A percentile compares a stretch with the other conserved stretches of the same genome.
phyloP scores from a whole-genome alignment of 2,113 vertebrate species.

The Oreochromis spilurus region DNA sequence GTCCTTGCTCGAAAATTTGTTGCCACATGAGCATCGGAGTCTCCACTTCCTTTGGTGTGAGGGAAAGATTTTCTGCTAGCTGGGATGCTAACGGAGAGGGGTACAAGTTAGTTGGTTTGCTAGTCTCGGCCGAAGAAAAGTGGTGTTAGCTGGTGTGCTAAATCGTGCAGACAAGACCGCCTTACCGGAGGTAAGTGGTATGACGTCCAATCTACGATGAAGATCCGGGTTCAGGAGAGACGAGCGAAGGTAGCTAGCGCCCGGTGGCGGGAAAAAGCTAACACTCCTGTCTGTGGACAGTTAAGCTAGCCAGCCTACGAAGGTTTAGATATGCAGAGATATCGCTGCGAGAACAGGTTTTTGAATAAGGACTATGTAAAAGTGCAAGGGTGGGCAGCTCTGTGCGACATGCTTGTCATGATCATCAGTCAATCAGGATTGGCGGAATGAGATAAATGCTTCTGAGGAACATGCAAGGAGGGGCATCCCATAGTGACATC shows the following conservation, averaged over 20 bases:
- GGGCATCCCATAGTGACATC: background rate
- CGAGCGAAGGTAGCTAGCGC: background rate
- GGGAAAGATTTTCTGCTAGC: background rate
- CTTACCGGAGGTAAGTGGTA: background rate
- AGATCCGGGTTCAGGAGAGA: background rate
- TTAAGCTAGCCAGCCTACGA: background rate
- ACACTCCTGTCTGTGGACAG: background rate
- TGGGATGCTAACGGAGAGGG: background rate
- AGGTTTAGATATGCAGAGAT: background rate
- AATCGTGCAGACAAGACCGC: background rate
- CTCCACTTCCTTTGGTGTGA: too few relatives aligned
- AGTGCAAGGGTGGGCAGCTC: background rate
- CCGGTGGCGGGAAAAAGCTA: fast-evolving
- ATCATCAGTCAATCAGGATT: background rate
- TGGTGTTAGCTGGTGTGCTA: background rate
- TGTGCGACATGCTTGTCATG: background rate
- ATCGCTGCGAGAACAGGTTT: background rate
- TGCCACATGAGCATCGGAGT: too few relatives aligned
- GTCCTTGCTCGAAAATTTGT: too few relatives aligned
- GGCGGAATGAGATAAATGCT: background rate
- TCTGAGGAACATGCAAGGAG: background rate
- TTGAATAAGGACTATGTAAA: background rate
- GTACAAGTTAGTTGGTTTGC: background rate
- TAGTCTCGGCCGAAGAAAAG: fast-evolving
- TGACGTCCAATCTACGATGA: background rate